A percentile compares a stretch with the other conserved stretches of the same genome.
Evolutionary conservation across 1,140 invertebrate species (phyloP).

Genomic region (Harpegnathos saltator): DNA sequence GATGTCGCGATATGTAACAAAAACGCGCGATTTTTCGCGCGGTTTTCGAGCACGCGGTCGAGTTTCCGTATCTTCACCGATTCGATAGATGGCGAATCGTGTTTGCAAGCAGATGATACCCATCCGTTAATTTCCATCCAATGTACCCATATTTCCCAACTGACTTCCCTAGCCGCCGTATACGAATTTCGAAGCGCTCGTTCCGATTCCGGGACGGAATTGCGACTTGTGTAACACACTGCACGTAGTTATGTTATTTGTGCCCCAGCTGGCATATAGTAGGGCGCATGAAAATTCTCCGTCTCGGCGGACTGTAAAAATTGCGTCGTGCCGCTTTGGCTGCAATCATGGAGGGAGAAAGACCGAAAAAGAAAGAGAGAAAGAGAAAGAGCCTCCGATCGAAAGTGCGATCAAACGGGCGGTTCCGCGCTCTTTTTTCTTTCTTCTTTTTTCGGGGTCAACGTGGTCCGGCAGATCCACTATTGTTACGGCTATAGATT

Average conservation of each 20-base stretch:
- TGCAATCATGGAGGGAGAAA: background rate
- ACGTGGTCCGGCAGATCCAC: background rate
- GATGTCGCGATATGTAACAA: background rate
- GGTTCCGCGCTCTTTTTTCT: background rate
- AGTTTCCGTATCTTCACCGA: background rate
- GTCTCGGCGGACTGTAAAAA: constrained; percentile 48
- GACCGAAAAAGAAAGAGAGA: too few relatives aligned
- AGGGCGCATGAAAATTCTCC: constrained; percentile 31
- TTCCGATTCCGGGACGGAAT: constrained; percentile 34
- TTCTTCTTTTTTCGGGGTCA: background rate
- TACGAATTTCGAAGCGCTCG: constrained; percentile 33
- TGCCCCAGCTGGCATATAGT: constrained; percentile 41
- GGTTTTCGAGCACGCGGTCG: background rate
- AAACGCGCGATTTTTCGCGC: background rate
- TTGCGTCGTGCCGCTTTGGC: constrained; percentile 22
- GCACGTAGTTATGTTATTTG: constrained; percentile 57
- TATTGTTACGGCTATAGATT: constrained; percentile 44
- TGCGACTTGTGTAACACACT: constrained; percentile 29
- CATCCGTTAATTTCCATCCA: constrained; percentile 47
- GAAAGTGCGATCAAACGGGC: constrained; percentile 25
- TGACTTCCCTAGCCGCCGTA: constrained; percentile 31
- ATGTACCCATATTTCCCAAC: constrained; percentile 38
- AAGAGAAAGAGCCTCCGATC: constrained; percentile 9
- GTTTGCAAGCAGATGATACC: constrained; percentile 34
- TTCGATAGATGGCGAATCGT: constrained; percentile 6